phyloP scores from a whole-genome alignment of 2,113 vertebrate genomes.

The Neolamprologus fasciatus region DNA sequence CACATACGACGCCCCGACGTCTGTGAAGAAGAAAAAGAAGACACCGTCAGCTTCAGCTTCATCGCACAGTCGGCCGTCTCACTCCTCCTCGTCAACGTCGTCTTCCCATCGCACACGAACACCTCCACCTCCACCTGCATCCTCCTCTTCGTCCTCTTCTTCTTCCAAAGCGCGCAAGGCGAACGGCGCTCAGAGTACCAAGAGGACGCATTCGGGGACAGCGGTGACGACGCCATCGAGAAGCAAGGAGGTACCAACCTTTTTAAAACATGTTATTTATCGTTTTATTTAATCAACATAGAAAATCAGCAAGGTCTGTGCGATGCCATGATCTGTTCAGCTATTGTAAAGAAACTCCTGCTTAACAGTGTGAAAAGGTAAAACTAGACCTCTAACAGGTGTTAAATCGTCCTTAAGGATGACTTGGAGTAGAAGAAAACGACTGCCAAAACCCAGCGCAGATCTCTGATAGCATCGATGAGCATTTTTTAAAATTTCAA shows the following conservation, averaged over 20 bases:
- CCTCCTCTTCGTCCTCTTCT: slow-evolving; percentile 25
- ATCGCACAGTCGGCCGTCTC: slow-evolving; percentile 39
- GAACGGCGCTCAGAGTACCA: slow-evolving; percentile 58
- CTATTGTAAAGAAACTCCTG: background rate
- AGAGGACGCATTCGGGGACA: slow-evolving; percentile 35
- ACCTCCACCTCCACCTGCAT: background rate
- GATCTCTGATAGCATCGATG: background rate
- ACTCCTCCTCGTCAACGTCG: slow-evolving; percentile 26
- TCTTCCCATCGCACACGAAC: slow-evolving; percentile 21
- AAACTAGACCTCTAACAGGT: background rate
- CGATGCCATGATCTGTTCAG: background rate
- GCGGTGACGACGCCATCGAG: slow-evolving; percentile 45
- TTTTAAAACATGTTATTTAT: fast-evolving
- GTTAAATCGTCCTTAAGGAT: background rate
- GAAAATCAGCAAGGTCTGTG: background rate
- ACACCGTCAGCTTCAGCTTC: background rate
- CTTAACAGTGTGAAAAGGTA: background rate
- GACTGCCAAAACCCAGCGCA: background rate
- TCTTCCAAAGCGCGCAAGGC: slow-evolving; percentile 62
- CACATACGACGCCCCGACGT: slow-evolving; percentile 88
- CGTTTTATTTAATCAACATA: background rate
- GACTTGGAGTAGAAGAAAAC: fast-evolving
- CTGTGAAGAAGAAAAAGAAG: slow-evolving; percentile 92
- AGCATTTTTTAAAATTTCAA: background rate
- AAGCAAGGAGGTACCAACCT: slow-evolving; percentile 54